Percentiles rank a stretch among this genome's conserved stretches.
Evolutionary conservation across 2,888 invertebrate species (phyloP).

Genomic region (Clivina fossor): DNA sequence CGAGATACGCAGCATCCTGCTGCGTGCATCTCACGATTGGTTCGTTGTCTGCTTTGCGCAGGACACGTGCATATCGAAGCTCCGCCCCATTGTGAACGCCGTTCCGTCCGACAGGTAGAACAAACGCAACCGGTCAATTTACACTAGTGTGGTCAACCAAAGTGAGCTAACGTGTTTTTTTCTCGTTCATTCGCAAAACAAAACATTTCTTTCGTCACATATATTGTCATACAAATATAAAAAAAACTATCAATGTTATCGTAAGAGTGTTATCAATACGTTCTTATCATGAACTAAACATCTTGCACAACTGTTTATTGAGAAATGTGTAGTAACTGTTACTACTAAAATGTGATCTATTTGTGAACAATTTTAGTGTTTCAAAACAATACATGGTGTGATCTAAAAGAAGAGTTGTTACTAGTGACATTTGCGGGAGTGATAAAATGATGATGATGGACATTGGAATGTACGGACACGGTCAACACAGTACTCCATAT

Average conservation of each 20-base stretch:
- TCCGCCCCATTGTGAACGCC: conserved; percentile 13
- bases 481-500: conserved; percentile 56
- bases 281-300: not conserved
- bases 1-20: conserved; percentile 50
- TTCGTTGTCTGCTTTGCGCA: conserved; percentile 44
- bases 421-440: not conserved
- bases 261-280: not conserved
- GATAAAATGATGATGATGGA: conserved; percentile 76
- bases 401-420: not conserved
- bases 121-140: not conserved
- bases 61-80: conserved; percentile 42
- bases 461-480: conserved; percentile 76
- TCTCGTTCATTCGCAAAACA: too few relatives aligned
- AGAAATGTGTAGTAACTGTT: not conserved
- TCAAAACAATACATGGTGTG: too few relatives aligned
- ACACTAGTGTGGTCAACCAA: conserved; percentile 16
- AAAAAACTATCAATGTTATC: not conserved
- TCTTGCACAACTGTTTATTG: not conserved
- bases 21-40: conserved; percentile 46
- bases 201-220: too few relatives aligned
- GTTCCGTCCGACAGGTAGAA: conserved; percentile 13
- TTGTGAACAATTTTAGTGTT: not conserved
- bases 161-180: not conserved
- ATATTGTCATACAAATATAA: not conserved
- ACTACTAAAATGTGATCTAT: not conserved